Percentiles rank a stretch among this genome's conserved stretches.
Evolutionary conservation across 2,888 invertebrate species (phyloP).

Genomic region (Parthenolecanium corni): DNA sequence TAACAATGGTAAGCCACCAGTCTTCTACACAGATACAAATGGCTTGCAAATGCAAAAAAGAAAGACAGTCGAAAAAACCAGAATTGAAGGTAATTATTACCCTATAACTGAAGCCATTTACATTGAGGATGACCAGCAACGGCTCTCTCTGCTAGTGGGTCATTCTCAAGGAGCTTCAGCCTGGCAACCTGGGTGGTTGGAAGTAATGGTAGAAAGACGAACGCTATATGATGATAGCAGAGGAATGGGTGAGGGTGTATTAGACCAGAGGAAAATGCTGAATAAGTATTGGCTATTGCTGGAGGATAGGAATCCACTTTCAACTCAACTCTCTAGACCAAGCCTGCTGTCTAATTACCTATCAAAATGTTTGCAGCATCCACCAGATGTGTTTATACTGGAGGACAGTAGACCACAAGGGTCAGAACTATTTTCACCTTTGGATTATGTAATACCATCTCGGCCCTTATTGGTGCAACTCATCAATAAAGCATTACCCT

Average conservation of each 20-base stretch:
- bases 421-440: not conserved
- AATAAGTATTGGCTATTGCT: slow-evolving; percentile 76
- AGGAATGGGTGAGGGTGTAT: slow-evolving; percentile 89
- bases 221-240: slow-evolving; percentile 89
- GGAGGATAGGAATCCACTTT: slow-evolving; percentile 48
- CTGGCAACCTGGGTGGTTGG: slow-evolving; percentile 76
- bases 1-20: slow-evolving; percentile 66
- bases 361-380: slow-evolving; percentile 67
- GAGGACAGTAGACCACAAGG: slow-evolving; percentile 39
- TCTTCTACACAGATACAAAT: slow-evolving; percentile 82
- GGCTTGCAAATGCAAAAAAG: slow-evolving; percentile 83
- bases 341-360: slow-evolving; percentile 62
- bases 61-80: slow-evolving; percentile 64
- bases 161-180: slow-evolving; percentile 87
- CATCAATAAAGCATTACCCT: slow-evolving; percentile 49
- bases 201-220: slow-evolving; percentile 88
- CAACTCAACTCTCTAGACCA: slow-evolving; percentile 44
- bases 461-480: slow-evolving; percentile 31
- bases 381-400: slow-evolving; percentile 61
- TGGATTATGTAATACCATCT: not conserved
- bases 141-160: slow-evolving; percentile 69
- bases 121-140: slow-evolving; percentile 55
- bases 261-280: slow-evolving; percentile 73
- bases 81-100: slow-evolving; percentile 90
- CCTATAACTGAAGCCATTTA: slow-evolving; percentile 81